Conservation (phyloP, 2,797 vertebrate genomes). For the Myotis daubentonii region DNA sequence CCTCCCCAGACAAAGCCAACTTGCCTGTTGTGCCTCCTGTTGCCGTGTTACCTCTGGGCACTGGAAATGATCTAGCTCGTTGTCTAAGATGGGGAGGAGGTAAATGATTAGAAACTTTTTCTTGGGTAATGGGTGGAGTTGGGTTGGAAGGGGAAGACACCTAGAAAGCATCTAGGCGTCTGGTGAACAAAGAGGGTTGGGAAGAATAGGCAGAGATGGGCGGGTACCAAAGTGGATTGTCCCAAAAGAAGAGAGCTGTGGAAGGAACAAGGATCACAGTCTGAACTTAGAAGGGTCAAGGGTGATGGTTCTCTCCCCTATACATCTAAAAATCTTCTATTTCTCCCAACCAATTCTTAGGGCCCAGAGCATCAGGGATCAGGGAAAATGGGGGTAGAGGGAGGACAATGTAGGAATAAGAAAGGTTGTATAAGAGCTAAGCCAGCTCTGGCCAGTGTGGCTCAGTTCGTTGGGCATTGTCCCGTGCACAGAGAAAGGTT, state of each 20-base stretch:
- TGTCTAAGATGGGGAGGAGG: conserved; percentile 97
- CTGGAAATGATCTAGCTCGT: conserved; percentile 95
- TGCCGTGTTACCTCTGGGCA: conserved; percentile 94
- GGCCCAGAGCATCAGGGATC: conserved; percentile 11
- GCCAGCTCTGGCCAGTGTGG: background rate
- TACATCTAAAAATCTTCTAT: background rate
- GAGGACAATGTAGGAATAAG: background rate
- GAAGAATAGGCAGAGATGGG: background rate
- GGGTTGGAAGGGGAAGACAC: conserved; percentile 82
- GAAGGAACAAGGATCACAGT: background rate
- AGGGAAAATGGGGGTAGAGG: background rate
- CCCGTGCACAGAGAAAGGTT: background rate
- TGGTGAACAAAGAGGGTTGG: background rate
- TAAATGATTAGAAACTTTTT: conserved; percentile 77
- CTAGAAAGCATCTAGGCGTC: conserved; percentile 79
- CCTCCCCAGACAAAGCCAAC: conserved; percentile 90
- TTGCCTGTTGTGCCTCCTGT: conserved; percentile 89
- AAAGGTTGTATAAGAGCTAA: background rate
- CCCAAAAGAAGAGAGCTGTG: background rate
- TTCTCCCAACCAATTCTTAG: background rate
- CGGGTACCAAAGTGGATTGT: background rate
- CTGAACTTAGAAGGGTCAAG: background rate
- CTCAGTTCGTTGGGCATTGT: background rate
- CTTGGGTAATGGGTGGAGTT: background rate
- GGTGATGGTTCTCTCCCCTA: background rate